Evolutionary conservation across 2,113 vertebrate species (phyloP), one percentile per base, ranked within the genome.

Genomic region (Rhineura floridana): DNA sequence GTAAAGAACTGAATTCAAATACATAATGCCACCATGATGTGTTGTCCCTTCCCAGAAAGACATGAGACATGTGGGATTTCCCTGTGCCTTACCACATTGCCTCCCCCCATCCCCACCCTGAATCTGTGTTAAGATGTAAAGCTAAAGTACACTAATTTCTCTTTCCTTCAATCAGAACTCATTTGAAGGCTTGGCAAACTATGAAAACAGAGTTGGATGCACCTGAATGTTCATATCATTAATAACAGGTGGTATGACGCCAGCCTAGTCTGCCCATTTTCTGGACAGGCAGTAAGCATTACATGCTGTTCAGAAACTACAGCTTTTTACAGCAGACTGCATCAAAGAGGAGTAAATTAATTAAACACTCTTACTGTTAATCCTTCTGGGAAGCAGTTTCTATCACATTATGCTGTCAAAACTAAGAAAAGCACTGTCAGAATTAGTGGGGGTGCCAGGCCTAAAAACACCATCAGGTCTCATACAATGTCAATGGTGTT

Each of bases 341-440:
- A 59, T 28, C 52, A 86, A 39, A 17, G 15, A 48, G 42, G 6
- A 9, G 2, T 13, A 36, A 44, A 73, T 72, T 28, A 55, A 72
- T 87, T 46, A 72, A 81, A 59, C 23, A 9, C 15, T 69, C n/a
- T 19, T 23, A 44, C 33, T 62, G 39, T 19, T 72, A 69, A 81
- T 44, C 19, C 30, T 62, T 73, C 67, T 72, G 42, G 39, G n/a
- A 81, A 87, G 73, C 17, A 59, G 52, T 62, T 73, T 59, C 30
- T 70, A n/a, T 81, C 78, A 73, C 28, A 87, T 70, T 69, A 80
- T 87, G n/a, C 23, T 80, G 77, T 80, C 76, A 87, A 80, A 70
- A 52, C 19, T 12, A 55, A 19, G 12, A 19, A 80, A 67, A 80
- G 46, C 28, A 42, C 63, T 70, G 63, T 50, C 48, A 44, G 48